Evolutionary conservation across 1,140 invertebrate species (phyloP).

Genomic region (Chymomyza costata): DNA sequence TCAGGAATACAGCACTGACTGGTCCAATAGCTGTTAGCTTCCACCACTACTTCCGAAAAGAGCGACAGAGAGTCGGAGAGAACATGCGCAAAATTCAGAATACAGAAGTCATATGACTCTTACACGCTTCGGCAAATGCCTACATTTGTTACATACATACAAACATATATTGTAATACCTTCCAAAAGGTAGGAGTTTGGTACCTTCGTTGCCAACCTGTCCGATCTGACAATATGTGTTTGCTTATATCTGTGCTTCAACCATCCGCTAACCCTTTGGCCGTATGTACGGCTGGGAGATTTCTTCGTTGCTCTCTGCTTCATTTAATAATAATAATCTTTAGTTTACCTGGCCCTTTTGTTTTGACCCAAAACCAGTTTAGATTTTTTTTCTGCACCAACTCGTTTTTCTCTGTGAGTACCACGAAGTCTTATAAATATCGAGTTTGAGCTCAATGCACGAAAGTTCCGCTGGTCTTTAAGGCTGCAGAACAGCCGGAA

Average conservation of each 20-base stretch:
- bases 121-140: conserved; percentile 13
- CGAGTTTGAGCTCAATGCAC: no score
- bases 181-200: conserved; percentile 4
- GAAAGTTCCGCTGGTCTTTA: no score
- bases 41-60: conserved; percentile 49
- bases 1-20: conserved; percentile 40
- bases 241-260: no score
- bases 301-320: conserved; percentile 38
- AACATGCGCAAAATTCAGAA: no score
- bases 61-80: not conserved
- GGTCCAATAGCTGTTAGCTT: conserved; percentile 25
- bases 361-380: conserved; percentile 58
- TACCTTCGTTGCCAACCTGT: conserved; percentile 32
- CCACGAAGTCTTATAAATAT: no score
- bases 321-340: conserved; percentile 70
- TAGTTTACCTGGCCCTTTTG: conserved; percentile 51
- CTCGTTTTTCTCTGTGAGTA: conserved; percentile 47
- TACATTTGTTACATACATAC: not conserved
- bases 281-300: conserved; percentile 23
- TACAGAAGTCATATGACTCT: conserved; percentile 13
- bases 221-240: conserved; percentile 11
- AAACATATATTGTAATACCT: not conserved
- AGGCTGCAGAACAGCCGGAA: no score
- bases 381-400: conserved; percentile 37
- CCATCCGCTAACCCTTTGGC: conserved; percentile 34